Evolutionary conservation across 2,797 vertebrate genomes (phyloP), one percentile per base, ranked within the genome.

Genomic region (Oreonectes daqikongensis): DNA sequence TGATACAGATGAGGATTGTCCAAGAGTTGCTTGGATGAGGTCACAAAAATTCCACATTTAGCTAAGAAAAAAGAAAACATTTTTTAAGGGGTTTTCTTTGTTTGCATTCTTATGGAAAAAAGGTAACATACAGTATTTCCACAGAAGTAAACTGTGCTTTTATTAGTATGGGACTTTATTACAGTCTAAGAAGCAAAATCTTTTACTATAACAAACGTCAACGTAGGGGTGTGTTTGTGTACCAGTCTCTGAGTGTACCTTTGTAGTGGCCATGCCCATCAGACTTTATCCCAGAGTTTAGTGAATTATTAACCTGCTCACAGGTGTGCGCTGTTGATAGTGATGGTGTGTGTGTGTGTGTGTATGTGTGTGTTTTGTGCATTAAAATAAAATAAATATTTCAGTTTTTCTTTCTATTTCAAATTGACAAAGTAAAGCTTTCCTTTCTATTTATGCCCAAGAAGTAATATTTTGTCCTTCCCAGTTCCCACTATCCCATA

Each of bases 241-340:
- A 61, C 48, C 18, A 30, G 46, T 20, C 55, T 52, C 12, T 30
- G 26, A 30, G 2, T 30, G 38, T 72, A 57, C 66, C 8, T 77
- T 24, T 78, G 82, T 78, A 32, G 50, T 35, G 24, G 55, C 72
- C 73, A 63, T 75, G 20, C 68, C 78, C 50, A 82, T 57, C 67
- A 81, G 84, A 85, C 75, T 86, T 86, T 83, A 80, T 71, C 79
- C 77, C 55, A 32, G n/a, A 5, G 48, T 65, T 20, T 66, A 22
- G 89, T 86, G 70, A 87, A 75, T 88, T 80, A 90, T 91, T 92
- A 90, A 91, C 63, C 64, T 12, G 38, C 64, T 57, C 28, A 8
- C 53, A 70, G 52, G 61, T 78, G 26, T 82, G 76, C 35, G 40
- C 50, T 38, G 20, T 40, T 73, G 32, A 26, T 24, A 50, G 17